Evolutionary conservation across 2,797 vertebrate genomes (phyloP).

Genomic region (Rhinogobio ventralis): DNA sequence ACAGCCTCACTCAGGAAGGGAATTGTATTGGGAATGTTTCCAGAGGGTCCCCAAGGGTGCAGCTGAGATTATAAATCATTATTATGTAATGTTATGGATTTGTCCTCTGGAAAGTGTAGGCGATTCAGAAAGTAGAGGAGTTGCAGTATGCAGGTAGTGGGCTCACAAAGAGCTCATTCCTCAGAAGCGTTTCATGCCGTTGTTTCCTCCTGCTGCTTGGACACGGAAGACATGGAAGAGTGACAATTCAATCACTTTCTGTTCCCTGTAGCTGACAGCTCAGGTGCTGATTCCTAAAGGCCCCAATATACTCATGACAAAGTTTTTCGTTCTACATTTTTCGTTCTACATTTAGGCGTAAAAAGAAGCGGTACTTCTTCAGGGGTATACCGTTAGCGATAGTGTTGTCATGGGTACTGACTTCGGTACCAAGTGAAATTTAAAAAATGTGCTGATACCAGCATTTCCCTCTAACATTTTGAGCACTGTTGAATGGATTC

Average conservation of each 20-base stretch:
- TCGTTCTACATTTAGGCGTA: neutral
- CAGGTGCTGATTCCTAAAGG: neutral
- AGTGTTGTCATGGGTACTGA: too few species aligned
- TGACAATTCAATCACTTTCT: neutral
- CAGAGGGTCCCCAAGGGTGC: constrained; percentile 41
- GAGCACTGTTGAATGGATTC: too few species aligned
- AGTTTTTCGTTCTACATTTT: neutral
- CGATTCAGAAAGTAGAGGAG: constrained; percentile 39
- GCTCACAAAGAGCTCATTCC: constrained; percentile 37
- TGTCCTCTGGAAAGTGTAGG: constrained; percentile 56
- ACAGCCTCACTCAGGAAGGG: constrained; percentile 28
- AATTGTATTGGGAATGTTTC: constrained; percentile 35
- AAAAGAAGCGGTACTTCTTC: neutral
- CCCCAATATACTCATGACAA: neutral
- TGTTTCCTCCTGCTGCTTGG: constrained; percentile 23
- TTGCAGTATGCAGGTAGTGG: constrained; percentile 39
- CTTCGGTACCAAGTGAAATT: too few species aligned
- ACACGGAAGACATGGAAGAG: constrained; percentile 1
- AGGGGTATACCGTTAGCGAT: neutral
- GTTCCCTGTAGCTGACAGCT: constrained; percentile 13
- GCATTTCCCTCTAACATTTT: too few species aligned
- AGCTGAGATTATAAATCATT: constrained; percentile 55
- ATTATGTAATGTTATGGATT: constrained; percentile 58
- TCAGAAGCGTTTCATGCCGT: constrained; percentile 23
- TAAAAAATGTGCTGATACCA: too few species aligned